phyloP scores from a whole-genome alignment of 2,113 vertebrate species.

The Nesogale talazaci region DNA sequence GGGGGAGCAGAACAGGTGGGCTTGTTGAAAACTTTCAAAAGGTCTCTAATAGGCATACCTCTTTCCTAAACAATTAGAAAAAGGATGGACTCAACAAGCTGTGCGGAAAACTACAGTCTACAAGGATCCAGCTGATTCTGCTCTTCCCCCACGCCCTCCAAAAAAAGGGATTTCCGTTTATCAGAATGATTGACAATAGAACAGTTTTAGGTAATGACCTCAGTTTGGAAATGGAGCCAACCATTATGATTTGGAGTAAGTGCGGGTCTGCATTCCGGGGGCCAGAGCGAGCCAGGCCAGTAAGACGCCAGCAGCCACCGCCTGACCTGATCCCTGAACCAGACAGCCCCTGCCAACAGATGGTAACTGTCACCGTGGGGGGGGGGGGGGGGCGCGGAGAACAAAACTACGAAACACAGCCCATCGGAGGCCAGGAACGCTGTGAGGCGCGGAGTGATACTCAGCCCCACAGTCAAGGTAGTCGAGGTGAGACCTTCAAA shows the following conservation, averaged over 20 bases:
- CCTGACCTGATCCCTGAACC: neutral
- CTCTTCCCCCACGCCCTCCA: neutral
- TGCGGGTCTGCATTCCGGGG: neutral
- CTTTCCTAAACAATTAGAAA: neutral
- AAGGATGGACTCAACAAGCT: neutral
- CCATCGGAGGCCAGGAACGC: neutral
- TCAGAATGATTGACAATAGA: neutral
- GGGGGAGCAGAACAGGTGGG: too few species aligned
- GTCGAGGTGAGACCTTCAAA: neutral
- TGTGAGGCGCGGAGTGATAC: fast-evolving
- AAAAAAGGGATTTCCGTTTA: neutral
- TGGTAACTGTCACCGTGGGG: too few species aligned
- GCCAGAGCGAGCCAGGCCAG: neutral
- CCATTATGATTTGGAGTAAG: neutral
- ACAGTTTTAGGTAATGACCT: neutral
- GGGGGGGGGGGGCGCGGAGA: too few species aligned
- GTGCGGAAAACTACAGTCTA: neutral
- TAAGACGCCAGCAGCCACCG: neutral
- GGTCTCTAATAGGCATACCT: neutral
- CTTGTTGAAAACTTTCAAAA: neutral
- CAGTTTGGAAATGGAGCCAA: neutral
- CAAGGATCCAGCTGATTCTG: neutral
- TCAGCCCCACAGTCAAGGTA: neutral
- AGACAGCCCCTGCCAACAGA: neutral
- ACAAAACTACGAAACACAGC: neutral